Conservation (phyloP, 2,113 vertebrate genomes). For the Crotophaga sulcirostris region DNA sequence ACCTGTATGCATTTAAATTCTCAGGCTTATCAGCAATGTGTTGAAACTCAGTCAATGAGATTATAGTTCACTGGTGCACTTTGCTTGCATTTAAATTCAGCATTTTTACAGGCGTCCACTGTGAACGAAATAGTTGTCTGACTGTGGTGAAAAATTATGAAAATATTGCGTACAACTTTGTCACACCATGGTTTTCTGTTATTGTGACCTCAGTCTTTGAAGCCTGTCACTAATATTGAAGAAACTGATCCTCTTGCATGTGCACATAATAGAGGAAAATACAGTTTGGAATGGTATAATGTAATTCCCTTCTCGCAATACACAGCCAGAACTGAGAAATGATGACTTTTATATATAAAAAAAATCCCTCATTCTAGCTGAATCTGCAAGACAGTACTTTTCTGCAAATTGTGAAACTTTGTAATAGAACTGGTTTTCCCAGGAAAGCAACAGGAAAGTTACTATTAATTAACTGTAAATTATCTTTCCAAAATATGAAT, state of each 20-base stretch:
- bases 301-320: background rate
- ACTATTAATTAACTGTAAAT: background rate
- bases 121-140: background rate
- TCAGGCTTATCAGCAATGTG: background rate
- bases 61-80: background rate
- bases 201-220: background rate
- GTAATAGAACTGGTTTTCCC: background rate
- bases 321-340: background rate
- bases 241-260: background rate
- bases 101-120: background rate
- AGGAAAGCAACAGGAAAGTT: background rate
- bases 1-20: background rate
- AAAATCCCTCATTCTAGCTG: background rate
- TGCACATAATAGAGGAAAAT: background rate
- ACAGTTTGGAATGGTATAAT: background rate
- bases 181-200: background rate
- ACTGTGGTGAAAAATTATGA: background rate
- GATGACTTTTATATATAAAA: background rate
- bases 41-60: background rate
- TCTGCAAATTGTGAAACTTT: background rate
- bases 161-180: background rate
- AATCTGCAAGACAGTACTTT: background rate
- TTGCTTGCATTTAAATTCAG: background rate
- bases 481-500: background rate
- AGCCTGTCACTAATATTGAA: background rate